Base-by-base conservation (phyloP, 1,140 invertebrate species). In the Drosophila sucinea region DNA sequence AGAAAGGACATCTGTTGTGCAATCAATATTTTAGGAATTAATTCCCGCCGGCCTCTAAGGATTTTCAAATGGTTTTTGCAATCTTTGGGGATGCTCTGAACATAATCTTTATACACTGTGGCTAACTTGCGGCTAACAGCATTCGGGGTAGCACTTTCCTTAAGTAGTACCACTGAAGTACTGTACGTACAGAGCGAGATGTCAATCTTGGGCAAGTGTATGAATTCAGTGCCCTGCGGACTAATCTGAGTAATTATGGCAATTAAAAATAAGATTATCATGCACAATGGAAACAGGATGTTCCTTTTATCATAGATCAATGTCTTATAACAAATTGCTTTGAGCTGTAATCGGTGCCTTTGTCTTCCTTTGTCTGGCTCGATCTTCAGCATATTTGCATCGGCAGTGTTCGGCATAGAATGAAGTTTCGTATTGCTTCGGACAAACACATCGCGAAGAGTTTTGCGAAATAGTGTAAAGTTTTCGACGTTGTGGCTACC, bases 391-490 rank as follows among this genome's bases (percentile, higher is more conserved):
- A 11, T 32, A 32, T 32, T 32, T 10, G 7, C 44, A 3, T 10
- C 44, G 23, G 23, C 7, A 23, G 41, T 29, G 10, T 29, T 55
- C 11, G 27, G 8, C 29, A 10, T 7, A 5, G 54, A 32, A 29
- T n/a, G 17, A 27, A 11, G 11, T 7, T 29, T 47, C 1, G 1
- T 1, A 25, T 17, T 17, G 17, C n/a, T 32, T 5, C 8, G 23
- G 1, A 62, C 17, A 23, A 71, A 71, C 0, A 67, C 44, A 56
- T 67, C 69, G 1, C 63, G 40, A 4, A 71, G 29, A 1, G 63
- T 67, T 8, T 41, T 40, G 3, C 33, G 56, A 33, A 51, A 66
- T 8, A 71, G n/a, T 56, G 63, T 66, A 0, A 71, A 4, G 8
- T 25, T 30, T 8, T 29, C 10, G 0, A 71, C 1, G 3, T 44